Evolutionary conservation across 2,888 invertebrate genomes (phyloP).

Genomic region (Galerucella calmariensis): DNA sequence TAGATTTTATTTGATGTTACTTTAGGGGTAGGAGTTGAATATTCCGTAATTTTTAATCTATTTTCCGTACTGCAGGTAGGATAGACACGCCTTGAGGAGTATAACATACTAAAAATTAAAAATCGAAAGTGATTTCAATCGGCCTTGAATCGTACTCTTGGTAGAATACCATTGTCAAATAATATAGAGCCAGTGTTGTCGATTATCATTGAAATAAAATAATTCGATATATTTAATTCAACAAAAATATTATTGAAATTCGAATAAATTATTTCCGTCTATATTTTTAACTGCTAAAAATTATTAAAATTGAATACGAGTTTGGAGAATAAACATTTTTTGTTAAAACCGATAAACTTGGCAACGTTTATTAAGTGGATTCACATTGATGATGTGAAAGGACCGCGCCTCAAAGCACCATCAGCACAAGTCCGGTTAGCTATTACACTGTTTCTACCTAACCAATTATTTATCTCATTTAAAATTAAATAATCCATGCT

Average conservation of each 20-base stretch:
- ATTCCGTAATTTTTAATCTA: too few species aligned
- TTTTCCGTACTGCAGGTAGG: background rate
- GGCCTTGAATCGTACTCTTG: constrained; percentile 52
- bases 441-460: background rate
- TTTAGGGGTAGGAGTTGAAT: too few species aligned
- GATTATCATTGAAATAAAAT: background rate
- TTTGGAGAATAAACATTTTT: background rate
- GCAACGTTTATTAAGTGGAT: constrained; percentile 37
- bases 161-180: constrained; percentile 48
- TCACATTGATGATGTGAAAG: constrained; percentile 51
- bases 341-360: background rate
- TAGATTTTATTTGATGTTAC: too few species aligned
- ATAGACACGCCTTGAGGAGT: constrained; percentile 33
- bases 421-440: constrained; percentile 22
- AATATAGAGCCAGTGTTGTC: constrained; percentile 48
- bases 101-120: constrained; percentile 52
- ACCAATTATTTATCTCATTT: constrained; percentile 29
- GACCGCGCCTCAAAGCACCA: constrained; percentile 48
- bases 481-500: constrained; percentile 16
- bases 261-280: background rate
- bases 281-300: background rate
- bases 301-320: background rate
- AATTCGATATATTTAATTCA: background rate
- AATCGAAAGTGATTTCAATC: constrained; percentile 53
- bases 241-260: background rate